Percentiles rank a stretch among this genome's conserved stretches.
These are phyloP conservation scores for Brachypteracias leptosomus DNA, from an alignment of 2,113 vertebrate species.

Conservation along the genomic window DNA sequence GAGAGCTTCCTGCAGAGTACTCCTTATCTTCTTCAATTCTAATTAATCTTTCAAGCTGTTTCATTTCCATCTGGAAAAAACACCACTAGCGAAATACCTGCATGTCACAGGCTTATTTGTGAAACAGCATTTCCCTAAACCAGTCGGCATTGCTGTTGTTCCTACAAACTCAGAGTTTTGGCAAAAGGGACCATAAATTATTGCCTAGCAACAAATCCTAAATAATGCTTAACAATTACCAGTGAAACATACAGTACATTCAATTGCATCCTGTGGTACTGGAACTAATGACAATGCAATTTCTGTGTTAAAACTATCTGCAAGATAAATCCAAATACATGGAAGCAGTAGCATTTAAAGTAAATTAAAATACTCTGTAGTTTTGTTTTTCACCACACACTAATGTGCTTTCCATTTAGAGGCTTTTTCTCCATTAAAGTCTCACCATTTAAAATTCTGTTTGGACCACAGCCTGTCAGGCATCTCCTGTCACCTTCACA, in stretches of 20 bases:
- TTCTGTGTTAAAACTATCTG: not conserved
- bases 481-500: not conserved
- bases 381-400: not conserved
- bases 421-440: not conserved
- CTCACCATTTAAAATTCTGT: not conserved
- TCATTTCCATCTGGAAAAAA: not conserved
- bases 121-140: not conserved
- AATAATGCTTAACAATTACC: not conserved
- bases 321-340: not conserved
- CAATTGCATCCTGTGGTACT: not conserved
- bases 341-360: not conserved
- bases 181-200: not conserved
- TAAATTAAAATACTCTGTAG: not conserved
- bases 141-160: not conserved
- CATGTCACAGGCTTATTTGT: not conserved
- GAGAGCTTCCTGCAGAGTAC: not conserved
- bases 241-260: not conserved
- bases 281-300: not conserved
- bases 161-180: not conserved
- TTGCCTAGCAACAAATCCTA: not conserved
- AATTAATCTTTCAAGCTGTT: slow-evolving; percentile 17
- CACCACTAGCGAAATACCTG: not conserved
- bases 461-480: not conserved
- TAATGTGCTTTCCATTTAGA: not conserved
- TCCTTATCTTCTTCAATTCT: not conserved